Conservation (phyloP, 2,888 invertebrate genomes). For the Drosophila greeni region DNA sequence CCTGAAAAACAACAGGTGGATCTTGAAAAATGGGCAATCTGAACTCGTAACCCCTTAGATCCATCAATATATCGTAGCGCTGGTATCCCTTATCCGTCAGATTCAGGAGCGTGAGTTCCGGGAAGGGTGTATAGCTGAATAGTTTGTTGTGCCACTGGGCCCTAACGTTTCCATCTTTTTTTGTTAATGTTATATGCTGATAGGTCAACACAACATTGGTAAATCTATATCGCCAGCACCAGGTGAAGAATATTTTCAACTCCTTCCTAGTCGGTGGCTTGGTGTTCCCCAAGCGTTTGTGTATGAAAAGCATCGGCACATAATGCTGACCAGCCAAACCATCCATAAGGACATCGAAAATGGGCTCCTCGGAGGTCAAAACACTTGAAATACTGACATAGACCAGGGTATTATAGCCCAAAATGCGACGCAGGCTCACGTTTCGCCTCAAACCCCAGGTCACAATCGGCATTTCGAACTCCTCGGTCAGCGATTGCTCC, state of each 20-base stretch:
- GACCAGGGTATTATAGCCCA: slow-evolving; percentile 31
- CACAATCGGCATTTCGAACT: slow-evolving; percentile 37
- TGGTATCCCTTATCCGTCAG: slow-evolving; percentile 31
- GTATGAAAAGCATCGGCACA: slow-evolving; percentile 27
- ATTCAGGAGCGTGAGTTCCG: slow-evolving; percentile 33
- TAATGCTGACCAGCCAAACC: slow-evolving; percentile 39
- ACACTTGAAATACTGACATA: slow-evolving; percentile 31
- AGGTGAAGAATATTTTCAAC: slow-evolving; percentile 40
- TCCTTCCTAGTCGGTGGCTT: not conserved
- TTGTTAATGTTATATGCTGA: not conserved
- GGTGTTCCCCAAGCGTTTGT: not conserved
- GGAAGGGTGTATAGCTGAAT: slow-evolving; percentile 53
- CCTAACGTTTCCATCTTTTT: not conserved
- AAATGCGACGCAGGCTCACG: not conserved
- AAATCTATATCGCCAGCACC: slow-evolving; percentile 53
- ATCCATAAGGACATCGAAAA: slow-evolving; percentile 30
- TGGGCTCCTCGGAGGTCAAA: slow-evolving; percentile 20
- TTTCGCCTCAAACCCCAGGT: slow-evolving; percentile 28
- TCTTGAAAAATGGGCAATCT: slow-evolving; percentile 48
- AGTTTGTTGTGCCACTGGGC: slow-evolving; percentile 25
- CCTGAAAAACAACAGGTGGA: slow-evolving; percentile 22
- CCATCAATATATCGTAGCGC: slow-evolving; percentile 14
- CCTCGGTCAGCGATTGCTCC: slow-evolving; percentile 28
- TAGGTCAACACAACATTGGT: slow-evolving; percentile 42
- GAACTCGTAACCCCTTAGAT: slow-evolving; percentile 48